Evolutionary conservation across 2,113 vertebrate genomes (phyloP).

Genomic region (Cynocephalus volans): DNA sequence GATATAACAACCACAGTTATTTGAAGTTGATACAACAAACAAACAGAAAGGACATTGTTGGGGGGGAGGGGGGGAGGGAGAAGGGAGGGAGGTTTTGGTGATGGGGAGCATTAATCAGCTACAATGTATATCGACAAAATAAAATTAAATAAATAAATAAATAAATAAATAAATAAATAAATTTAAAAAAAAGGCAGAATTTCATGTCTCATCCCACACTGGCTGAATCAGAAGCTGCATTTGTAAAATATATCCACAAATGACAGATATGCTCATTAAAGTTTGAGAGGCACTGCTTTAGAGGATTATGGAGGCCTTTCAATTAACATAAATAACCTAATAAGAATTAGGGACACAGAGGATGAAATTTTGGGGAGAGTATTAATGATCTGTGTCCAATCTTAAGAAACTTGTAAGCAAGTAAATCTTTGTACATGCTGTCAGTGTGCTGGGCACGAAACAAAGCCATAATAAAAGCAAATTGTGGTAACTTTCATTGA

Average conservation of each 20-base stretch:
- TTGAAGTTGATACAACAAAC: too few species aligned
- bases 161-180: too few species aligned
- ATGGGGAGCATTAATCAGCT: too few species aligned
- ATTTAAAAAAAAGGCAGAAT: too few species aligned
- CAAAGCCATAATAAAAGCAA: not conserved
- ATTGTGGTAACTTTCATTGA: not conserved
- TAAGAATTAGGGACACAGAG: not conserved
- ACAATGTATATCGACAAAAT: too few species aligned
- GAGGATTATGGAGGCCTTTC: not conserved
- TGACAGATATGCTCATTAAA: not conserved
- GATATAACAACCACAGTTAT: too few species aligned
- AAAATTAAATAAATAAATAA: too few species aligned
- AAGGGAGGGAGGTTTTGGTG: too few species aligned
- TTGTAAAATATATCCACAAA: not conserved
- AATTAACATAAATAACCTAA: not conserved
- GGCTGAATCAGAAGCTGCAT: not conserved
- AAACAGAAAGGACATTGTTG: too few species aligned
- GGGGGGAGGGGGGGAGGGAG: too few species aligned
- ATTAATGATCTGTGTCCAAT: not conserved
- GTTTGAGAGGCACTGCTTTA: not conserved
- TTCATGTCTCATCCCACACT: not conserved
- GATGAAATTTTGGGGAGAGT: slow-evolving; percentile 41
- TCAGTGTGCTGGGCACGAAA: not conserved
- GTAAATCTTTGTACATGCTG: not conserved
- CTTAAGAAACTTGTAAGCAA: not conserved